A percentile compares a stretch with the other conserved stretches of the same genome.
Evolutionary conservation across 2,113 vertebrate genomes (phyloP).

Genomic region (Apodemus sylvaticus): DNA sequence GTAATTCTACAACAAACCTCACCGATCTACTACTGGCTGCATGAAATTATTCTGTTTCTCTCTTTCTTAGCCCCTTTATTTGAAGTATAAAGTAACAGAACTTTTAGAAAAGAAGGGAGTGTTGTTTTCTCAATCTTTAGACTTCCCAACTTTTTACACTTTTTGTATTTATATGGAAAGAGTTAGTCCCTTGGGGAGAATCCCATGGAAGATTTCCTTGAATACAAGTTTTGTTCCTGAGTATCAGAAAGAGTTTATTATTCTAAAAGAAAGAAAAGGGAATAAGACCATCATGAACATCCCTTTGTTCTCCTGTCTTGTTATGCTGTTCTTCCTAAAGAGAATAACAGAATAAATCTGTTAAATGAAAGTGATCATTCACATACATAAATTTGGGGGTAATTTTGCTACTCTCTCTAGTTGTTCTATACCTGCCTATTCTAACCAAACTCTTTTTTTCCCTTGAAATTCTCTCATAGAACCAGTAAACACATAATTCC

Average conservation of each 20-base stretch:
- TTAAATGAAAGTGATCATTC: neutral
- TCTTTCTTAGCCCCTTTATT: neutral
- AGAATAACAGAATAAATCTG: neutral
- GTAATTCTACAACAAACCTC: neutral
- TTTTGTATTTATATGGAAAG: neutral
- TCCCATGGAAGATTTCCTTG: neutral
- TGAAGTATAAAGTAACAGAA: neutral
- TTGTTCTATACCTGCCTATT: neutral
- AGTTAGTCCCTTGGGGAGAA: neutral
- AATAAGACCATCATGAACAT: neutral
- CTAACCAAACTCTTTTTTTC: neutral
- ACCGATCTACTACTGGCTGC: neutral
- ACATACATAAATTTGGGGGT: neutral
- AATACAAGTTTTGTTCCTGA: constrained; percentile 21
- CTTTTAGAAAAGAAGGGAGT: neutral
- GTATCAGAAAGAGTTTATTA: neutral
- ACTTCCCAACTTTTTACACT: neutral
- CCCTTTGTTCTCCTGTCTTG: neutral
- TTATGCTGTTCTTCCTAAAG: constrained; percentile 6
- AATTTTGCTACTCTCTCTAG: neutral
- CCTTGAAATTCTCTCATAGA: neutral
- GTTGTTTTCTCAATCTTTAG: neutral
- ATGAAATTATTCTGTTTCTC: neutral
- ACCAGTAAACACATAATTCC: neutral
- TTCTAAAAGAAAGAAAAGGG: neutral